Evolutionary conservation across 2,888 invertebrate genomes (phyloP).

Genomic region (Andrena trimmerana): DNA sequence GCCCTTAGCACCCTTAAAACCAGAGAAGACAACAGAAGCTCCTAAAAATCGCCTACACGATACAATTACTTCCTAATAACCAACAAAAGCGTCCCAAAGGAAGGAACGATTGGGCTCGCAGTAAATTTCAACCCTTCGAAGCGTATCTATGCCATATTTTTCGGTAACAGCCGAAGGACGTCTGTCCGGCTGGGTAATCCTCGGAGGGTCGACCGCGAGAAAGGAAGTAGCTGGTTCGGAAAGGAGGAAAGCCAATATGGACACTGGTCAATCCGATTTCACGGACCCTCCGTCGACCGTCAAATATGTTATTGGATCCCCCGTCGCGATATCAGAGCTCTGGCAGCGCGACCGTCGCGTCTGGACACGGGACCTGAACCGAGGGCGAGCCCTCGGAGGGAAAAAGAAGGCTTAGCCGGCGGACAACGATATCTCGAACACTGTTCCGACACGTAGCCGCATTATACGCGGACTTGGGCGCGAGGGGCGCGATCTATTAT

Average conservation of each 20-base stretch:
- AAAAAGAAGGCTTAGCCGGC: slow-evolving; percentile 54
- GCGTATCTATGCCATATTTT: slow-evolving; percentile 44
- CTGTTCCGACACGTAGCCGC: slow-evolving; percentile 62
- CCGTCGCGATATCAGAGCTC: slow-evolving; percentile 71
- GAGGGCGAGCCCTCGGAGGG: background rate
- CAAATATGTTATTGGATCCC: slow-evolving; percentile 83
- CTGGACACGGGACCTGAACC: slow-evolving; percentile 37
- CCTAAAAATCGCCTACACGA: background rate
- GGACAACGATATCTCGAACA: slow-evolving; percentile 56
- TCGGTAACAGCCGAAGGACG: slow-evolving; percentile 37
- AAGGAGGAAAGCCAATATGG: slow-evolving; percentile 78
- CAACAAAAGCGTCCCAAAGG: background rate
- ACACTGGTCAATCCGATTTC: slow-evolving; percentile 83
- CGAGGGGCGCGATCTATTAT: slow-evolving; percentile 78
- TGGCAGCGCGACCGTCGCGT: slow-evolving; percentile 38
- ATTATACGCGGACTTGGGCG: slow-evolving; percentile 50
- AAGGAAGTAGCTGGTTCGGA: slow-evolving; percentile 50
- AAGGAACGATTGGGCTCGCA: background rate
- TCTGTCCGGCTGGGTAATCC: slow-evolving; percentile 67
- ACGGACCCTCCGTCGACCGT: slow-evolving; percentile 76
- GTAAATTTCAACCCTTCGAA: slow-evolving; percentile 34
- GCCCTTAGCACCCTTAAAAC: too few species aligned
- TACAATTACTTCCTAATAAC: background rate
- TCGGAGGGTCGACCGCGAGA: slow-evolving; percentile 39
- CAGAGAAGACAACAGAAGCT: too few species aligned